These are phyloP conservation scores for Phyllotreta striolata DNA, from an alignment of 2,888 invertebrate species.

Conservation along the genomic window DNA sequence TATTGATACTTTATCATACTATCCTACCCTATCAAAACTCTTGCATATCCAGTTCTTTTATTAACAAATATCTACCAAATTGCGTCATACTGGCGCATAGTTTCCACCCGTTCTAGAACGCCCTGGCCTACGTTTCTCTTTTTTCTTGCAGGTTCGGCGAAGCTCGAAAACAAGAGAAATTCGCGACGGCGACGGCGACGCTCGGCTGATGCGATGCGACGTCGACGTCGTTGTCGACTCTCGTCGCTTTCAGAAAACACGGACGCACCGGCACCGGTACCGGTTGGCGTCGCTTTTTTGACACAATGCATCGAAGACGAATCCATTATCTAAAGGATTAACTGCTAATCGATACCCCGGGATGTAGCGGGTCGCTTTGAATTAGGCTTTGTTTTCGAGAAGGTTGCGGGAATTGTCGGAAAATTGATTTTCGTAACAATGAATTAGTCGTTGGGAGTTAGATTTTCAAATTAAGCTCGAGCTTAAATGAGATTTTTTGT, in stretches of 20 bases:
- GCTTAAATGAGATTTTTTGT: too few relatives aligned
- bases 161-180: conserved; percentile 19
- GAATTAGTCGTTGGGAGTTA: too few relatives aligned
- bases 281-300: conserved; percentile 27
- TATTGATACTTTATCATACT: too few relatives aligned
- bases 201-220: conserved; percentile 18
- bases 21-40: too few relatives aligned
- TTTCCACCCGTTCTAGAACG: neutral
- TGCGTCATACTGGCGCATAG: neutral
- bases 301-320: conserved; percentile 6
- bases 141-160: conserved; percentile 8
- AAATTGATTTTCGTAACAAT: too few relatives aligned
- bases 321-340: conserved; percentile 4
- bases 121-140: neutral
- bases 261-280: conserved; percentile 27
- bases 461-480: too few relatives aligned
- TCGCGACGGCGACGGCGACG: conserved; percentile 10
- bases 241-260: neutral
- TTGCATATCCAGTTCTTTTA: too few relatives aligned
- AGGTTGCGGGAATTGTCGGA: too few relatives aligned
- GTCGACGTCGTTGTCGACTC: neutral
- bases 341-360: neutral
- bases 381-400: too few relatives aligned
- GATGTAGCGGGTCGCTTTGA: too few relatives aligned
- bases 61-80: too few relatives aligned